Base-by-base conservation (phyloP, 2,888 invertebrate species). In the Augochlorella aurata region DNA sequence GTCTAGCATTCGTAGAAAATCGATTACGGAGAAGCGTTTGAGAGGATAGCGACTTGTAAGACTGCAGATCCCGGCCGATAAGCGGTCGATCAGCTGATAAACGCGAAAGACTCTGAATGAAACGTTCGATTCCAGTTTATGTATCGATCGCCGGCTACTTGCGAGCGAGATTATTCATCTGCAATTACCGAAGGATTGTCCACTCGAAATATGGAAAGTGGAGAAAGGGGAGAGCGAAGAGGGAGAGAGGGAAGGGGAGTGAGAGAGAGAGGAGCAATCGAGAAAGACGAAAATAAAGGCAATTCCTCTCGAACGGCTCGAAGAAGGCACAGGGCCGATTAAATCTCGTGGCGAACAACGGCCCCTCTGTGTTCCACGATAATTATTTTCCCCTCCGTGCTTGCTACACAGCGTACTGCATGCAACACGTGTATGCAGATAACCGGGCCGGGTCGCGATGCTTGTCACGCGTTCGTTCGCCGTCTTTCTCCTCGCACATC, bases 311-410 rank as follows among this genome's bases (percentile, higher is more conserved):
- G 58, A 85, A 85, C 47, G 52, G 74, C 18, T 54, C 1, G 58
- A 14, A 58, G 49, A 18, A 29, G 58, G 38, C 49, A 38, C 66
- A 24, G 58, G 47, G 61, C 21, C 75, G 75, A 82, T 79, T 73
- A 79, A 81, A 83, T 86, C 73, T 67, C 7, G 67, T 18, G 49
- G 66, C 52, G 79, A 80, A 82, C 80, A 88, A 88, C 72, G 78
- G 75, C 74, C 68, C 54, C 80, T 72, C 83, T 85, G 79, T 87
- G 24, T 65, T 71, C 10, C 47, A 70, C 70, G 77, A 82, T 83
- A 80, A 88, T 87, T 82, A 85, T 88, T 81, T 85, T 79, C 78
- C 68, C 77, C 71, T 45, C n/a, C 18, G 50, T 85, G 82, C n/a
- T 80, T 49, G 78, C 14, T 24, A 58, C 58, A 58, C 68, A 68